Evolutionary conservation across 2,888 invertebrate species (phyloP), one percentile per base, ranked within the genome.

Genomic region (Cheilosia vernalis): DNA sequence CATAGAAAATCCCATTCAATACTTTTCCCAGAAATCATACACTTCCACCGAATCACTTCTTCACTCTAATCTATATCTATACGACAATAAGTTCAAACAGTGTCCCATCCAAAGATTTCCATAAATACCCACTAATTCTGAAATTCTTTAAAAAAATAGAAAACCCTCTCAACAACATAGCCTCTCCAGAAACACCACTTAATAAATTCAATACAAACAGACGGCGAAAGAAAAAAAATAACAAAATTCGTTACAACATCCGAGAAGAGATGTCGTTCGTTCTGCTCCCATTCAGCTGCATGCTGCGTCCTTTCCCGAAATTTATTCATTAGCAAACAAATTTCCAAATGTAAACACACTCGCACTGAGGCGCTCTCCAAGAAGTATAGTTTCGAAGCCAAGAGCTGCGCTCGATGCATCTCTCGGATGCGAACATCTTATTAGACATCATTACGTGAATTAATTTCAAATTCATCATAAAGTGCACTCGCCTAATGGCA

Each of bases 261-360:
- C 19, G 51, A 40, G 13, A n/a, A 49, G 51, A 40, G 13, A n/a
- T 55, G 33, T 61, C 9, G 51, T 70, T 49, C 13, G 44, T 70
- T 49, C 24, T 56, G 49, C 44, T 67, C 61, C 67, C 53, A 77
- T 69, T 69, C 61, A 61, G 6, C 66, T 49, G 42, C 55, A 44
- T 30, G 51, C 21, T 27, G 27, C 64, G 30, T 70, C 67, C 55
- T 70, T 66, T 61, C 58, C 70, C 44, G 44, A 85, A 85, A 85
- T 72, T 72, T 85, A 85, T 85, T 85, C 85, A 85, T 85, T 81
- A 77, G 76, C 85, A 85, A 85, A 81, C 85, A 85, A 81, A 85
- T 85, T 81, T 81, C 77, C 24, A 42, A 80, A 84, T 76, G 74
- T 80, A 80, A 80, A 80, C 80, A 84, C 47, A 84, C 27, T 51